Percentiles rank a stretch among this genome's conserved stretches.
Evolutionary conservation across 2,888 invertebrate genomes (phyloP).

Genomic region (Papilio gigon): DNA sequence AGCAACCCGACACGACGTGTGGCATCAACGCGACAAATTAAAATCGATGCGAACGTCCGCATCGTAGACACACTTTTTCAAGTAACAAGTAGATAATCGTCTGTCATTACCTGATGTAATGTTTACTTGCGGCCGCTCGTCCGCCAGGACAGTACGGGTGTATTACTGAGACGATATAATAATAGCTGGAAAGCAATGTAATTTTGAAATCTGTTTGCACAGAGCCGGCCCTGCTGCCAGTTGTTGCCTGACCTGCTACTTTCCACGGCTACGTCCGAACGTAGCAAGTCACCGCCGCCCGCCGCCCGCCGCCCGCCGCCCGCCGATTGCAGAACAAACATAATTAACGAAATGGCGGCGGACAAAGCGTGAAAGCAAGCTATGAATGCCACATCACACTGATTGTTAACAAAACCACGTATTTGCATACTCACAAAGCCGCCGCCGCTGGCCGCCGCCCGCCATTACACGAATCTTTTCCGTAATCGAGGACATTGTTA

Average conservation of each 20-base stretch:
- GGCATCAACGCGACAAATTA: too few species aligned
- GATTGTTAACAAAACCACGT: constrained; percentile 47
- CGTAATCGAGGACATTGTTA: constrained; percentile 46
- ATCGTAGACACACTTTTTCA: too few species aligned
- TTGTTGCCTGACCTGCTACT: too few species aligned
- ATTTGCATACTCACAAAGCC: constrained; percentile 59
- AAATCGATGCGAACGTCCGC: too few species aligned
- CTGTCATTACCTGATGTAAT: too few species aligned
- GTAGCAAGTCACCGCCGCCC: constrained; percentile 39
- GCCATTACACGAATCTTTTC: constrained; percentile 50
- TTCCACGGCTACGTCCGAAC: too few species aligned
- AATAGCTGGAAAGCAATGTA: constrained; percentile 10
- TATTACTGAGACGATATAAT: neutral
- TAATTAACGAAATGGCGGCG: constrained; percentile 55
- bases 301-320: constrained; percentile 12
- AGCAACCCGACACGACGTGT: neutral
- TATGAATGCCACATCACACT: constrained; percentile 43
- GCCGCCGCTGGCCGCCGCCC: constrained; percentile 45
- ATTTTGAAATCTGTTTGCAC: constrained; percentile 34
- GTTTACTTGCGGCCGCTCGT: too few species aligned
- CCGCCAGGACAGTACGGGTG: neutral
- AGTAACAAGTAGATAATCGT: neutral
- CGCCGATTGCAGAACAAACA: constrained; percentile 48
- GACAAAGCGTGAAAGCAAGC: constrained; percentile 46
- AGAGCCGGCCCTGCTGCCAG: too few species aligned